A percentile compares a stretch with the other conserved stretches of the same genome.
Evolutionary conservation across 1,140 invertebrate species (phyloP).

Genomic region (Apis laboriosa): DNA sequence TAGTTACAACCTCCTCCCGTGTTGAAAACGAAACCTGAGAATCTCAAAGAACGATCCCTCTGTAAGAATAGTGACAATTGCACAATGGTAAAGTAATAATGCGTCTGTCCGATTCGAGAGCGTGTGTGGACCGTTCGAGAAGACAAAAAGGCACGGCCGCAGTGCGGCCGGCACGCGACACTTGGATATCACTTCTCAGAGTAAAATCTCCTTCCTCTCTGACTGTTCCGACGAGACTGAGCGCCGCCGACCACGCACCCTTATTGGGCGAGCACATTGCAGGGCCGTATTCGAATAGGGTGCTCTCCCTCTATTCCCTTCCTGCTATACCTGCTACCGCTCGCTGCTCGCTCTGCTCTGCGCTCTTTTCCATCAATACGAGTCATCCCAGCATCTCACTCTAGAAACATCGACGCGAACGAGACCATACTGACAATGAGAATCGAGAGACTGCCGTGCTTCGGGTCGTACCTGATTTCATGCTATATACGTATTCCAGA

Average conservation of each 20-base stretch:
- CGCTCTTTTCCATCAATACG: constrained; percentile 27
- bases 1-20: constrained; percentile 15
- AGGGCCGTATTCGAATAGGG: constrained; percentile 57
- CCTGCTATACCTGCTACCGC: neutral
- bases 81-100: neutral
- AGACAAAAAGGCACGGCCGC: neutral
- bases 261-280: constrained; percentile 51
- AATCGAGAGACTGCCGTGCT: neutral
- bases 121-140: neutral
- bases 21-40: neutral
- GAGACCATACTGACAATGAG: no score
- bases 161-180: constrained; percentile 3
- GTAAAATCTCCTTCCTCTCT: neutral
- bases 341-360: neutral
- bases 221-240: constrained; percentile 66
- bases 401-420: constrained; percentile 43
- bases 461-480: neutral
- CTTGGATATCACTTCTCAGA: neutral
- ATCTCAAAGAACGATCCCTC: neutral
- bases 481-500: neutral
- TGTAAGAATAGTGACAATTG: neutral
- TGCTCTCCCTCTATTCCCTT: constrained; percentile 4
- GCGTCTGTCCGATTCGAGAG: neutral
- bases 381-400: neutral
- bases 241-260: constrained; percentile 54